Conservation (phyloP, 2,888 invertebrate species). For the Drosophila multiciliata region DNA sequence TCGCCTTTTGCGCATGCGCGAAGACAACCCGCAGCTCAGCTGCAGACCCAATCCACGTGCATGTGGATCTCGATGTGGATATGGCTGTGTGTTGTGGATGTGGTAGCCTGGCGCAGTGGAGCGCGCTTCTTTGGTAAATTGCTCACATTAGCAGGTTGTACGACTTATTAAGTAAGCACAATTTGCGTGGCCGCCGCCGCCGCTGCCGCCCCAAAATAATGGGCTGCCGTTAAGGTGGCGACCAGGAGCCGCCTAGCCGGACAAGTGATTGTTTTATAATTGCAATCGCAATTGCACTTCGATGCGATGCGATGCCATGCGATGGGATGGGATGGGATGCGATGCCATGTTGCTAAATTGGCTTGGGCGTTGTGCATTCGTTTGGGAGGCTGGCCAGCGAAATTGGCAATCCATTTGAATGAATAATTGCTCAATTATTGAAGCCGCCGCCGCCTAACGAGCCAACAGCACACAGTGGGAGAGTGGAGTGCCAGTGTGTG, state of each 20-base stretch:
- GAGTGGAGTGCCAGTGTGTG: not conserved
- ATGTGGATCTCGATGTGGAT: slow-evolving; percentile 9
- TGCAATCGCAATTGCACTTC: slow-evolving; percentile 82
- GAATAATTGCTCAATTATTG: slow-evolving; percentile 84
- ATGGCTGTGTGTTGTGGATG: slow-evolving; percentile 20
- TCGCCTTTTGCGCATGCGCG: slow-evolving; percentile 72
- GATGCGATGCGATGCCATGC: slow-evolving; percentile 49
- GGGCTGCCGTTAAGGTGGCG: slow-evolving; percentile 76
- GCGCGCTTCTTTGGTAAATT: slow-evolving; percentile 83
- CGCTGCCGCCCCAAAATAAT: slow-evolving; percentile 75
- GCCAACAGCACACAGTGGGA: slow-evolving; percentile 20
- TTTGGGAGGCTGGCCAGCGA: slow-evolving; percentile 71
- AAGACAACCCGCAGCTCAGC: slow-evolving; percentile 51
- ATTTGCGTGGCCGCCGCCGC: slow-evolving; percentile 83
- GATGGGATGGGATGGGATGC: slow-evolving; percentile 43
- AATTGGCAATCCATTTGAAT: slow-evolving; percentile 84
- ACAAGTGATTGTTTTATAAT: slow-evolving; percentile 84
- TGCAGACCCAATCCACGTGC: slow-evolving; percentile 5
- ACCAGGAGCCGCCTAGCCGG: slow-evolving; percentile 74
- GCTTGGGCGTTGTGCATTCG: slow-evolving; percentile 29
- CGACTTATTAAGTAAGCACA: slow-evolving; percentile 85
- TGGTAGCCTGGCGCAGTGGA: slow-evolving; percentile 48
- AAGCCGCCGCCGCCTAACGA: slow-evolving; percentile 65
- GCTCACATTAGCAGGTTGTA: slow-evolving; percentile 84
- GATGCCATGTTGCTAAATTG: slow-evolving; percentile 65